Evolutionary conservation across 2,888 invertebrate genomes (phyloP).

Genomic region (Entomobrya proxima): DNA sequence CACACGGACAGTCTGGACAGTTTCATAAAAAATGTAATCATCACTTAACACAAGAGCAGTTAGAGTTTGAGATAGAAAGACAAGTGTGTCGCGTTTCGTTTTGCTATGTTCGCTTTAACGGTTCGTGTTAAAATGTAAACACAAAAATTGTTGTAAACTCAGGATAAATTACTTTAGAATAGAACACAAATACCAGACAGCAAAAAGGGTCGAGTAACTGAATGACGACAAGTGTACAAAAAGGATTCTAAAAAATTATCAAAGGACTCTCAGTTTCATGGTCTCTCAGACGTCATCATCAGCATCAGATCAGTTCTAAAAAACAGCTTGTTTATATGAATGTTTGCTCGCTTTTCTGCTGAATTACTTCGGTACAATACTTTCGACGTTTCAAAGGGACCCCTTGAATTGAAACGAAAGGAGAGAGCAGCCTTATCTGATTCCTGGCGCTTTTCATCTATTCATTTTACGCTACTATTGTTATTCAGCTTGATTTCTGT

Average conservation of each 20-base stretch:
- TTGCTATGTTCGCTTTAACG: background rate
- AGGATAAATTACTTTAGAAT: background rate
- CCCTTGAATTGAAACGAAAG: constrained; percentile 23
- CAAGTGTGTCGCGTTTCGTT: no score
- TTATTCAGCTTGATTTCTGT: background rate
- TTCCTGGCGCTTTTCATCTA: constrained; percentile 31
- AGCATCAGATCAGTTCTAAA: background rate
- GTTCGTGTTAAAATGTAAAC: constrained; percentile 21
- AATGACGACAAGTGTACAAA: constrained; percentile 39
- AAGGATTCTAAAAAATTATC: constrained; percentile 55
- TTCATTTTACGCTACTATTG: background rate
- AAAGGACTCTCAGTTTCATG: constrained; percentile 67
- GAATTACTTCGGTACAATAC: constrained; percentile 45
- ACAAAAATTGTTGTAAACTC: no score
- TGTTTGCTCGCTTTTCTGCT: constrained; percentile 38
- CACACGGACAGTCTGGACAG: no score
- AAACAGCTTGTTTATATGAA: constrained; percentile 10
- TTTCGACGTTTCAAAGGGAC: constrained; percentile 47
- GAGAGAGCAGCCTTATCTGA: constrained; percentile 45
- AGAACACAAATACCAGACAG: background rate
- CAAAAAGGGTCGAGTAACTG: constrained; percentile 40
- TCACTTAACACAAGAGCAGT: no score
- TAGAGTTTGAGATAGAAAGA: no score
- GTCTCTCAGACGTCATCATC: constrained; percentile 56
- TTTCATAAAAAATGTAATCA: no score